Base-by-base conservation (phyloP, 1,140 invertebrate species). In the Rhynchophorus ferrugineus region DNA sequence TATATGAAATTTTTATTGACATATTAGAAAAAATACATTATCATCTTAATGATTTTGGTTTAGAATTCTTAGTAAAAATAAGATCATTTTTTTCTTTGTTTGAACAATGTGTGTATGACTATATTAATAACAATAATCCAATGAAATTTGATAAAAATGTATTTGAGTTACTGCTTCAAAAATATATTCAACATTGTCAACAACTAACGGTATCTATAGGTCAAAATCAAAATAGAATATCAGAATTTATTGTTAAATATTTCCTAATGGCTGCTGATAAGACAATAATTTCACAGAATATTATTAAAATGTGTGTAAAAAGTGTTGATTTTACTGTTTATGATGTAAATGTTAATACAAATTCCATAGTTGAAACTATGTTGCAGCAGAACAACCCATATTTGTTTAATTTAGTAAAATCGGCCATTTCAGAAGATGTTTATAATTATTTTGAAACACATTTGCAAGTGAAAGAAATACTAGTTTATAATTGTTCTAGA, bases 61-160 rank as follows among this genome's bases (percentile, higher is more conserved):
- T 36, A 2, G 19, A 59, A 42, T 51, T 62, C 7, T 24, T 37
- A 44, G 19, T 42, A 13, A 57, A 55, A 36, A 45, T 62, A 19
- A 24, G 42, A 19, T 14, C 39, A 16, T 60, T 64, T 54, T 49
- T 35, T 21, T 57, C 41, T 16, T 57, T 59, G 7, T 60, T 66
- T 43, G 64, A 67, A 58, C 54, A 60, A 34, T 52, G 59, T n/a
- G 38, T 61, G 21, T 63, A 58, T 43, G 45, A 61, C 34, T 44
- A 61, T 35, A 63, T 49, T 43, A 54, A 58, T 49, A 43, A 51
- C 19, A 14, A 56, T 35, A 47, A 58, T 39, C 14, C 22, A 24
- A 8, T 14, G 6, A 33, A 48, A 3, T 20, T 55, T 42, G 9
- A 46, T 43, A 44, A 52, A 35, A 13, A 44, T 17, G 13, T 13